Base-by-base conservation (phyloP, 2,113 vertebrate species). In the Mormoops blainvillei region DNA sequence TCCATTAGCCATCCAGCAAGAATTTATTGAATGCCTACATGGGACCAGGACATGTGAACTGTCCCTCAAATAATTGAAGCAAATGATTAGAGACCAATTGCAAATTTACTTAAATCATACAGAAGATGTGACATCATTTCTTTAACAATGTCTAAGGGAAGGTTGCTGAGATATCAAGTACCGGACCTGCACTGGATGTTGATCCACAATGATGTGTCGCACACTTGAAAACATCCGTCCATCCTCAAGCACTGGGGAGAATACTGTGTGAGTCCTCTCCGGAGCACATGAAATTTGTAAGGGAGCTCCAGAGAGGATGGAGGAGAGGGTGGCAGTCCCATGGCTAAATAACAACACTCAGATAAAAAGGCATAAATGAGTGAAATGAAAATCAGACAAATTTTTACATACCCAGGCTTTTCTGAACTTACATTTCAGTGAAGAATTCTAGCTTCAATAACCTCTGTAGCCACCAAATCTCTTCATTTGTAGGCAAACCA, bases 401-500 rank as follows among this genome's bases (percentile, higher is more conserved):
- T 77, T 71, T 36, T 43, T 19, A 76, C 45, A 22, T 0, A 74
- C 16, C 3, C 54, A 2, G 10, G 65, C 82, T 67, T 16, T 19
- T 18, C 36, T 70, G 10, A 13, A 5, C 1, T 54, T 77, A 1
- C 67, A 50, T 76, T 71, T 85, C 38, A 71, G 6, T 31, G 41
- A 95, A 73, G 18, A 45, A 81, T 43, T 85, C 24, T 50, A 68
- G 28, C 18, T 85, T 16, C 22, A 65, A 15, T 18, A 58, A 45
- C 16, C n/a, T 41, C 5, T 70, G 22, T 36, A 33, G 14, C 43
- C 61, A 77, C 8, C 12, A 22, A 24, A 16, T 58, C 5, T 61
- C 43, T 58, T 63, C 16, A 89, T 5, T 86, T 9, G 63, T n/a
- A 89, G 56, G 58, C 82, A 94, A 91, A 28, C 16, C 12, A 56